phyloP scores from a whole-genome alignment of 1,140 invertebrate species.

The Cryptotermes secundus region DNA sequence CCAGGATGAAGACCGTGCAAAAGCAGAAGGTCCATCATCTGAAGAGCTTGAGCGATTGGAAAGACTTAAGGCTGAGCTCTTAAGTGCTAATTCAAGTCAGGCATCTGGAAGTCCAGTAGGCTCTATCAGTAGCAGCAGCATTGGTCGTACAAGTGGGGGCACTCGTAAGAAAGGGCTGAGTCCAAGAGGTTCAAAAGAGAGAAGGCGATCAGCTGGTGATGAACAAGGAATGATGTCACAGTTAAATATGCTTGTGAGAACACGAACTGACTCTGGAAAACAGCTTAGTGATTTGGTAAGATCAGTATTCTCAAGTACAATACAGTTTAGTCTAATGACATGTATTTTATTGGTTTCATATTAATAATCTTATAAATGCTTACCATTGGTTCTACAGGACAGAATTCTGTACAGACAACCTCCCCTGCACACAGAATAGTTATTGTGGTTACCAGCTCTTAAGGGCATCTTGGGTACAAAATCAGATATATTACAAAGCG shows the following conservation, averaged over 20 bases:
- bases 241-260: slow-evolving; percentile 74
- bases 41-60: slow-evolving; percentile 62
- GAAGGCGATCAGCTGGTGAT: slow-evolving; percentile 70
- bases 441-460: too few species aligned
- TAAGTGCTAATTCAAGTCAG: slow-evolving; percentile 48
- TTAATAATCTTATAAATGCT: too few species aligned
- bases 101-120: slow-evolving; percentile 47
- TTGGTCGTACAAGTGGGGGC: slow-evolving; percentile 61
- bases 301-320: slow-evolving; percentile 21
- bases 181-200: slow-evolving; percentile 57
- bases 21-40: slow-evolving; percentile 59
- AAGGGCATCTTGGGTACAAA: too few species aligned
- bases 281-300: slow-evolving; percentile 73
- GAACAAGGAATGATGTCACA: slow-evolving; percentile 61
- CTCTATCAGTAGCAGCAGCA: slow-evolving; percentile 48
- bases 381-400: too few species aligned
- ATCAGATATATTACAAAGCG: too few species aligned
- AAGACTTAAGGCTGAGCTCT: slow-evolving; percentile 54
- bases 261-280: slow-evolving; percentile 81
- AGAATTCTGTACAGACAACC: too few species aligned
- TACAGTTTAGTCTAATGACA: background rate
- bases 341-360: too few species aligned
- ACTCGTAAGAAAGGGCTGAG: slow-evolving; percentile 51
- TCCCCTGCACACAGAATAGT: too few species aligned
- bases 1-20: slow-evolving; percentile 67